phyloP scores from a whole-genome alignment of 2,888 invertebrate genomes.

The Polydrusus pterygomalis region DNA sequence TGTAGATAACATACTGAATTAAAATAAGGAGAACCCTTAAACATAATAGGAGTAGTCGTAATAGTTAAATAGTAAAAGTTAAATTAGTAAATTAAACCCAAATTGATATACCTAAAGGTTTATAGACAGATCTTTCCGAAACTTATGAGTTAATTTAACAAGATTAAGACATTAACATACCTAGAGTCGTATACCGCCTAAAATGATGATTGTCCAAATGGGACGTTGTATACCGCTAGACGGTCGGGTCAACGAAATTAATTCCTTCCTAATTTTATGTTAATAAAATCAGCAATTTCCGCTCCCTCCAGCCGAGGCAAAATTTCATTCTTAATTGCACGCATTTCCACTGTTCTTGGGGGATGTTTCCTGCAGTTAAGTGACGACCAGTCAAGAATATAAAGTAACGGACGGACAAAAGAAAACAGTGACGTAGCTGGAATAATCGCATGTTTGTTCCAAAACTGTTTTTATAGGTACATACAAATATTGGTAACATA shows the following conservation, averaged over 20 bases:
- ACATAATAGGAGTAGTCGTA: conserved; percentile 12
- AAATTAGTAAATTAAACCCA: conserved; percentile 46
- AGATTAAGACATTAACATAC: conserved; percentile 54
- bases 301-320: conserved; percentile 49
- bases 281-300: conserved; percentile 57
- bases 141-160: conserved; percentile 44
- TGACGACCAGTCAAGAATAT: conserved; percentile 53
- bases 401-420: conserved; percentile 50
- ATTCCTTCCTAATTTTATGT: conserved; percentile 56
- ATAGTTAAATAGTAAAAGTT: conserved; percentile 41
- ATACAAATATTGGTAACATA: too few relatives aligned
- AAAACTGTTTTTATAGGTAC: too few relatives aligned
- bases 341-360: conserved; percentile 56
- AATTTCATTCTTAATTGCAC: conserved; percentile 57
- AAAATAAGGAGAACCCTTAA: not conserved
- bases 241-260: conserved; percentile 50
- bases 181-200: conserved; percentile 40
- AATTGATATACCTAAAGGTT: conserved; percentile 44
- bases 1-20: not conserved
- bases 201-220: conserved; percentile 47
- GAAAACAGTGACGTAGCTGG: conserved; percentile 31
- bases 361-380: conserved; percentile 57
- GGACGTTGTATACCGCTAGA: conserved; percentile 39
- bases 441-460: too few relatives aligned
- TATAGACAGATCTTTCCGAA: conserved; percentile 46